Evolutionary conservation across 2,113 vertebrate species (phyloP).

Genomic region (Stictonetta naevosa): DNA sequence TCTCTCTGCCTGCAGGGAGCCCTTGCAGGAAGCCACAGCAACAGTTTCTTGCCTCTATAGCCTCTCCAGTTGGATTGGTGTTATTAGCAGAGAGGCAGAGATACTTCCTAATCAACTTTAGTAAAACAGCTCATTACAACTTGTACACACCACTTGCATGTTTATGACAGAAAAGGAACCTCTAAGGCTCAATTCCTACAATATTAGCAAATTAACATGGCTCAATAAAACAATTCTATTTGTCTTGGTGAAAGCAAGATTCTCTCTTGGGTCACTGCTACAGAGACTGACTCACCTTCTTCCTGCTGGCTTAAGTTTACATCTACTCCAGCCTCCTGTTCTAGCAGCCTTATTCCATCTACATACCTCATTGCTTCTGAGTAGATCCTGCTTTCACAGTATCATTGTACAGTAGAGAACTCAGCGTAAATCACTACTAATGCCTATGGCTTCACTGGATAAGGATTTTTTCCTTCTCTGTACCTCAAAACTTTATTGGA

Average conservation of each 20-base stretch:
- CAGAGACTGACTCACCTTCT: not conserved
- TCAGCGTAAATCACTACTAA: not conserved
- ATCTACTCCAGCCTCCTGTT: not conserved
- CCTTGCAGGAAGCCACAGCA: not conserved
- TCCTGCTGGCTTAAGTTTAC: not conserved
- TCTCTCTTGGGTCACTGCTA: not conserved
- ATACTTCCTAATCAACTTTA: not conserved
- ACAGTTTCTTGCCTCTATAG: not conserved
- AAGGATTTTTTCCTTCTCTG: rapidly evolving
- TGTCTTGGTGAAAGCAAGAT: not conserved
- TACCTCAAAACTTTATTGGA: not conserved
- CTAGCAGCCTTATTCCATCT: not conserved
- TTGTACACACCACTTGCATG: rapidly evolving
- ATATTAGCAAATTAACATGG: not conserved
- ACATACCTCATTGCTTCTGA: not conserved
- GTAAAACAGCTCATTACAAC: not conserved
- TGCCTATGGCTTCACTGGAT: not conserved
- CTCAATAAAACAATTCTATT: not conserved
- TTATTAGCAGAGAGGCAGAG: not conserved
- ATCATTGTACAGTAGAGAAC: not conserved
- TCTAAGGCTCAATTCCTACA: not conserved
- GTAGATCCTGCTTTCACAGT: not conserved
- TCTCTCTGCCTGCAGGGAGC: not conserved
- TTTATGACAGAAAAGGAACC: not conserved
- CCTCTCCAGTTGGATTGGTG: not conserved